Base-by-base conservation (phyloP, 2,888 invertebrate species). In the Seira ritae region DNA sequence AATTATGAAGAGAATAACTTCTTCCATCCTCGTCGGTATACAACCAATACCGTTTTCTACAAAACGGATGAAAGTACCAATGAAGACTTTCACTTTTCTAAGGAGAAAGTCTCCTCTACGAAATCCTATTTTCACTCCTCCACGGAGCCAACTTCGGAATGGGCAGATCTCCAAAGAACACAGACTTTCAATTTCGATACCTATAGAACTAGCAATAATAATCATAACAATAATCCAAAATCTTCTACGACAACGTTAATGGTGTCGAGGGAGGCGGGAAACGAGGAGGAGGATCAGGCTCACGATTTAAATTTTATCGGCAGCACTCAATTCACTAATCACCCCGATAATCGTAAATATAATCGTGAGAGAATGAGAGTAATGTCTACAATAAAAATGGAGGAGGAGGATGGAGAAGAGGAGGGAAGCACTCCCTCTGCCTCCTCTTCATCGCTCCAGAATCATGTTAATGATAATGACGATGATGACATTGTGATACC, bases 401-500 rank as follows among this genome's bases (percentile, higher is more conserved):
- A 62, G 55, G 60, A 23, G 19, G 23, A 60, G 24, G 60, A 23
- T 22, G 31, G 8, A 1, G n/a, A 17, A 1, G n/a, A 15, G 19
- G 73, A 73, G 62, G 62, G 23, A 24, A 2, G 10, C 3, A 60
- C 73, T 65, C 74, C 65, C 22, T 74, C 69, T 42, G 55, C 74
- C 19, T 69, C 76, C 1, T 60, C 69, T 37, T 19, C 55, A 1
- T 77, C 69, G 76, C 76, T 81, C 76, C 81, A 75, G 76, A 81
- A 76, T 71, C 66, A 66, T 70, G 75, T 81, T 68, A 71, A 81
- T 76, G 81, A 76, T 71, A 81, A 81, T 76, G 76, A 76, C 66
- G 76, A 76, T 20, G 81, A 81, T 81, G 81, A 81, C 81, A 75
- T 81, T 81, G 81, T 81, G 76, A 81, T 81, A 81, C 76, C 76